Evolutionary conservation across 2,797 vertebrate species (phyloP).

Genomic region (Meriones psammophilus): DNA sequence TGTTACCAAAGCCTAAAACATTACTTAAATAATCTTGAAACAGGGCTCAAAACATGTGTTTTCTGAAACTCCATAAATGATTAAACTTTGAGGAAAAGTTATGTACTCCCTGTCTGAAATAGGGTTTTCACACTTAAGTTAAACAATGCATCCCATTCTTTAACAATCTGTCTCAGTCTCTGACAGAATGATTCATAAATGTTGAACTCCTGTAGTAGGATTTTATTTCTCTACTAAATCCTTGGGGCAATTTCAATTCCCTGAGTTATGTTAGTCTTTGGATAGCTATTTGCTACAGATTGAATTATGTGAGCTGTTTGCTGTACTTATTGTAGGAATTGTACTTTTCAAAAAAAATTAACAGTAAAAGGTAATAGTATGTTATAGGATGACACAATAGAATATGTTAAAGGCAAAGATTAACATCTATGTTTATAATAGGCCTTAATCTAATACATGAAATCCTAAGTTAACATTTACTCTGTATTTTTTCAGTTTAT

Average conservation of each 20-base stretch:
- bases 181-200: not conserved
- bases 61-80: not conserved
- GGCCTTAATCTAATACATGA: not conserved
- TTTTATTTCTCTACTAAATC: not conserved
- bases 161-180: not conserved
- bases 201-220: not conserved
- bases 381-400: not conserved
- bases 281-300: not conserved
- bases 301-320: not conserved
- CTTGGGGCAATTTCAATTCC: not conserved
- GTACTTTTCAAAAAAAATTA: conserved; percentile 4
- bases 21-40: not conserved
- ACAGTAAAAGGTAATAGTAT: not conserved
- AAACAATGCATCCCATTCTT: not conserved
- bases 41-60: not conserved
- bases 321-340: not conserved
- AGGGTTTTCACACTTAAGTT: not conserved
- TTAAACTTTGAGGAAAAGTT: not conserved
- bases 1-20: not conserved
- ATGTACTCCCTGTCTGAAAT: not conserved
- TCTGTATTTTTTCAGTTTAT: not conserved
- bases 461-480: not conserved
- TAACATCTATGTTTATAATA: not conserved
- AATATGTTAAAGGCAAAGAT: not conserved
- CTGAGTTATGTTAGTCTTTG: not conserved